Base-by-base conservation (phyloP, 2,113 vertebrate species). In the Apodemus sylvaticus region DNA sequence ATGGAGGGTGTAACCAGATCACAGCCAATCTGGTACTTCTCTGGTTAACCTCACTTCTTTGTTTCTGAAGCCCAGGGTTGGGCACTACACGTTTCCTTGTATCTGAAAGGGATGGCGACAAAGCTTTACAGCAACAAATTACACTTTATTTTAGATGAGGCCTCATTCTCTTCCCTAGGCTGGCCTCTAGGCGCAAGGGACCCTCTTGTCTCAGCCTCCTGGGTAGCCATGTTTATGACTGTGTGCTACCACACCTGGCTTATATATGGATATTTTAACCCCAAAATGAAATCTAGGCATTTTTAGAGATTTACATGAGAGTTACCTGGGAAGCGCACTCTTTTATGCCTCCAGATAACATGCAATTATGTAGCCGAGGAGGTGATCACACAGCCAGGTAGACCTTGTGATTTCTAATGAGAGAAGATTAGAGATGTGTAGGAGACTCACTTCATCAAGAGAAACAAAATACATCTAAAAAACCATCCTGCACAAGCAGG, bases 401-500 rank as follows among this genome's bases (percentile, higher is more conserved):
- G 76, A 78, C 39, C 9, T 19, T 94, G 70, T 88, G 53, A 88
- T 95, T 93, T 97, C 77, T 94, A 82, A 82, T 53, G 34, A 90
- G n/a, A 17, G 73, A 94, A 66, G 66, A 31, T 14, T 76, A 95
- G 24, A 92, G 76, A 76, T 48, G 51, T n/a, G 7, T 26, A 71
- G 93, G 55, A 74, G 42, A 94, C 31, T 87, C 68, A 74, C 5
- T n/a, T 70, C 66, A 88, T 29, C 16, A 76, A 94, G 26, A 39
- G 77, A 94, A 94, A 58, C 39, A 93, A 89, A 94, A 94, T 31
- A 66, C 1, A 48, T 77, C 89, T 83, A 17, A 81, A 89, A 89
- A 2, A 9, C 66, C 34, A 53, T 20, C 5, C 36, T 76, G 4
- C 5, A 94, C 26, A 85, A 55, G 19, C 76, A 94, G 62, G 62